phyloP scores from a whole-genome alignment of 2,113 vertebrate species.

The Atrichornis clamosus region DNA sequence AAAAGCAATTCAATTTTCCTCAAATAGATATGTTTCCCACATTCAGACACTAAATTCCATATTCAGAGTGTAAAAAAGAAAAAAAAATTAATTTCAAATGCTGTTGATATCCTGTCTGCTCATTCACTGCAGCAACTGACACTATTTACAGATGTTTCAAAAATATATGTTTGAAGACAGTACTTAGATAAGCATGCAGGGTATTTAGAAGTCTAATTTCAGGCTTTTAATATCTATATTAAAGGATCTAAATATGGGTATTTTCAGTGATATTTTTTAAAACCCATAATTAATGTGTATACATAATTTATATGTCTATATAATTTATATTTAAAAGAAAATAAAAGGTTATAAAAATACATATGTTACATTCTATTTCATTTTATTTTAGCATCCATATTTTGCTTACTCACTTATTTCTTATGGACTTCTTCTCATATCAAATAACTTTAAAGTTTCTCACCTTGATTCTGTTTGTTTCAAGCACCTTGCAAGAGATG shows the following conservation, averaged over 20 bases:
- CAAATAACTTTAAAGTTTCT: not conserved
- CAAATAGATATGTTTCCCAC: not conserved
- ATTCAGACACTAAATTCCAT: not conserved
- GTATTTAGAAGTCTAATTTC: not conserved
- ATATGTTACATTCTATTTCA: not conserved
- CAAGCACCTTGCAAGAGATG: not conserved
- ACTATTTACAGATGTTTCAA: not conserved
- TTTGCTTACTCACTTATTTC: not conserved
- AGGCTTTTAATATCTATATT: not conserved
- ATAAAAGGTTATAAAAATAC: not conserved
- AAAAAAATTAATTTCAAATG: not conserved
- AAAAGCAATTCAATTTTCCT: not conserved
- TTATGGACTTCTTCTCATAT: not conserved
- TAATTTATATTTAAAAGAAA: not conserved
- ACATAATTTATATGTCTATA: not conserved
- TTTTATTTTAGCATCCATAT: not conserved
- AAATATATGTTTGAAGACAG: not conserved
- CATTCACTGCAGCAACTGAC: not conserved
- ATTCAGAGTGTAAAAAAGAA: not conserved
- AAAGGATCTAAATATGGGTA: not conserved
- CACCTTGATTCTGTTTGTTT: not conserved
- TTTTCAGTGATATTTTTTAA: not conserved
- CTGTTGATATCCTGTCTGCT: not conserved
- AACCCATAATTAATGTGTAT: accelerated
- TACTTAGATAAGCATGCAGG: accelerated